A percentile compares a stretch with the other conserved stretches of the same genome.
Conservation (phyloP, 2,113 vertebrate genomes). For the Pogona vitticeps region DNA sequence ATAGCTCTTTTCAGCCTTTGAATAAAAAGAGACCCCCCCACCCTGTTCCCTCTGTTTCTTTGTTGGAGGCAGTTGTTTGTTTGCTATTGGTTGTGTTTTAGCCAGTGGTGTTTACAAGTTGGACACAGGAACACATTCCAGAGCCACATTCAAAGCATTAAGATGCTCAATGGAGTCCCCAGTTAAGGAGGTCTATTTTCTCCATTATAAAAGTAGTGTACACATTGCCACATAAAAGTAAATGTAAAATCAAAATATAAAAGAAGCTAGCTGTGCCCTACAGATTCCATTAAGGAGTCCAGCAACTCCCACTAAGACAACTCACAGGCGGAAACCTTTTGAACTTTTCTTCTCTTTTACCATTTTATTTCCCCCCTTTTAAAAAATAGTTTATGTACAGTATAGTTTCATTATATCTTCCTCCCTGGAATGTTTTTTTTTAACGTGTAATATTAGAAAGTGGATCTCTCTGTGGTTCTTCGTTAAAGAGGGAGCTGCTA, state of each 20-base stretch:
- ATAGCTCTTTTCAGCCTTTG: no score
- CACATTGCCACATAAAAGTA: background rate
- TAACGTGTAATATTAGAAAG: background rate
- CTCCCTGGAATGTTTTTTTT: background rate
- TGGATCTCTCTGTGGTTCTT: background rate
- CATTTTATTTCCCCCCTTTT: no score
- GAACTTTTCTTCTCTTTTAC: background rate
- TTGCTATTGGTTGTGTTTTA: no score
- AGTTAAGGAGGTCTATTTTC: no score
- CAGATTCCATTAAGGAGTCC: background rate
- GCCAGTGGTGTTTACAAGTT: no score
- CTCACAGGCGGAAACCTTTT: background rate
- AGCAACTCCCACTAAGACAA: background rate
- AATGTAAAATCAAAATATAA: background rate
- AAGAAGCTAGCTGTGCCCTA: background rate
- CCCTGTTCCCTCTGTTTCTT: no score
- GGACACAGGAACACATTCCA: background rate
- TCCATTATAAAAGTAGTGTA: no score
- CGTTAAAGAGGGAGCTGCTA: constrained; percentile 36
- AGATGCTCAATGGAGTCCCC: background rate
- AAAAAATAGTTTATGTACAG: background rate
- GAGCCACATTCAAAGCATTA: background rate
- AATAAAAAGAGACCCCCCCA: no score
- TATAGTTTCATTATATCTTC: background rate
- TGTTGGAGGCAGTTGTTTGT: no score